These are phyloP conservation scores for Tenthredo scrophulariae DNA, from an alignment of 2,888 invertebrate genomes.

Conservation along the genomic window DNA sequence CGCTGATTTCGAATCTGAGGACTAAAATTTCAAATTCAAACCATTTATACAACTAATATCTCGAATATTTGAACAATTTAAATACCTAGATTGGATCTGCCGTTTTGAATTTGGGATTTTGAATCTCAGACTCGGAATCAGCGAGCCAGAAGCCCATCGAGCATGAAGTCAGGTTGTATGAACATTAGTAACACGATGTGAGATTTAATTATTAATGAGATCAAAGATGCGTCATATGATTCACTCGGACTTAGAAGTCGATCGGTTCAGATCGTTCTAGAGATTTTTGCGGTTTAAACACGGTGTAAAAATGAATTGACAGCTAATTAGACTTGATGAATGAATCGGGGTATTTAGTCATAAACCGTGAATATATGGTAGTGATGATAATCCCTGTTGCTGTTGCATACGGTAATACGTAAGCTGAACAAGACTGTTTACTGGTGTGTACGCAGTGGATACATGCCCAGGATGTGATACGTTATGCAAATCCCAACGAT, in stretches of 20 bases:
- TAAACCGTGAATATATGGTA: not conserved
- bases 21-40: not conserved
- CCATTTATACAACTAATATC: too few species aligned
- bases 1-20: not conserved
- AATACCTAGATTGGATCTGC: too few species aligned
- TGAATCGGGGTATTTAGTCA: not conserved
- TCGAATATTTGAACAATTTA: too few species aligned
- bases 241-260: too few species aligned
- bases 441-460: constrained; percentile 25
- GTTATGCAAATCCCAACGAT: constrained; percentile 42
- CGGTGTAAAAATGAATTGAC: not conserved
- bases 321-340: not conserved
- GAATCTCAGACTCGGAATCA: too few species aligned
- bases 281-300: not conserved
- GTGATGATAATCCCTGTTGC: constrained; percentile 6
- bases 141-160: too few species aligned
- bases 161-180: too few species aligned
- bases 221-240: too few species aligned
- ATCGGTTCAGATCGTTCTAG: too few species aligned
- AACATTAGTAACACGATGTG: too few species aligned
- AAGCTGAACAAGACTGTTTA: constrained; percentile 17
- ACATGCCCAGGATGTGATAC: constrained; percentile 37
- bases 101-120: too few species aligned
- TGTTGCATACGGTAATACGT: constrained; percentile 13
- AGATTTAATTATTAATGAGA: too few species aligned